Conservation (phyloP, 1,140 invertebrate genomes). For the Cydia strobilella region DNA sequence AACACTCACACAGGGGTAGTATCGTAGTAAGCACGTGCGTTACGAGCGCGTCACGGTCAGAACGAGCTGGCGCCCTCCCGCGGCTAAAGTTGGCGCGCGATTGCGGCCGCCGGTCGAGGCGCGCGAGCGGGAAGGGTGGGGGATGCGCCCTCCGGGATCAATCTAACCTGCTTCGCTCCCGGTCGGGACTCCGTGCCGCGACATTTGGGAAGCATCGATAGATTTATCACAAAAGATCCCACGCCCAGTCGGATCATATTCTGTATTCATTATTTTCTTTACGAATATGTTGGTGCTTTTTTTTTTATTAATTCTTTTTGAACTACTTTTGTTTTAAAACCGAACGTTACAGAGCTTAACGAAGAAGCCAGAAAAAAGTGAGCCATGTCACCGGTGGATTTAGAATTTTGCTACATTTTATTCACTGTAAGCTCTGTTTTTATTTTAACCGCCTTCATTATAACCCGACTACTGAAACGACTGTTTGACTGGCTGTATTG, state of each 20-base stretch:
- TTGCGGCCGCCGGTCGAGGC: slow-evolving; percentile 55
- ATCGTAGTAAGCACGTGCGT: slow-evolving; percentile 48
- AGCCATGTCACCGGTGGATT: no score
- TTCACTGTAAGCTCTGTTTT: no score
- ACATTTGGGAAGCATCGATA: slow-evolving; percentile 6
- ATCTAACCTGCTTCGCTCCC: slow-evolving; percentile 60
- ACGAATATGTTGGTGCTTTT: neutral
- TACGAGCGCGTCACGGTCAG: slow-evolving; percentile 42
- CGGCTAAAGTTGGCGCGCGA: slow-evolving; percentile 72
- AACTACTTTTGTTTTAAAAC: slow-evolving; percentile 25
- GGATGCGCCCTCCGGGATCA: slow-evolving; percentile 69
- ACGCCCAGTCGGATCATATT: neutral
- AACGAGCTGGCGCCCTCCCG: slow-evolving; percentile 59
- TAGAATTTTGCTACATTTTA: no score
- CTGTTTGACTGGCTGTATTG: no score
- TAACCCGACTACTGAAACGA: no score
- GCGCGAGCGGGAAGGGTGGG: slow-evolving; percentile 53
- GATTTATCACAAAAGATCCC: slow-evolving; percentile 8
- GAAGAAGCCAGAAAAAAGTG: no score
- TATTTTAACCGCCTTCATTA: no score
- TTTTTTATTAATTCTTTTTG: neutral
- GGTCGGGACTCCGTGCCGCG: slow-evolving; percentile 33
- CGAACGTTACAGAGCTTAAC: neutral
- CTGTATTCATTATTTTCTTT: neutral
- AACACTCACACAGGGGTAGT: slow-evolving; percentile 59